Percentiles rank a stretch among this genome's conserved stretches.
phyloP scores from a whole-genome alignment of 2,113 vertebrate genomes.

The Nannospalax galili region DNA sequence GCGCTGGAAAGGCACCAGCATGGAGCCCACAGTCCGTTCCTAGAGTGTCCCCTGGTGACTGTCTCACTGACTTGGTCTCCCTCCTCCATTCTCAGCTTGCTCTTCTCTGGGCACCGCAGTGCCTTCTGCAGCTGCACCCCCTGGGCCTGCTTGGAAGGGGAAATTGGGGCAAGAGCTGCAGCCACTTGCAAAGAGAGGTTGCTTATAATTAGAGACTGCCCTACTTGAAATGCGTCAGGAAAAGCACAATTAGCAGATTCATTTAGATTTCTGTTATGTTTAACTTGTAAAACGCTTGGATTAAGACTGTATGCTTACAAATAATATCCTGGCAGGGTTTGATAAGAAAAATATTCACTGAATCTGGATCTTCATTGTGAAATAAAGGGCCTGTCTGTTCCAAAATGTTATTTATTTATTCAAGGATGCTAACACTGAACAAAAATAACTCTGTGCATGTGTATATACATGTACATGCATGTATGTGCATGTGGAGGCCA shows the following conservation, averaged over 20 bases:
- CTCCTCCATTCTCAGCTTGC: background rate
- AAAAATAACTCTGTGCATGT: background rate
- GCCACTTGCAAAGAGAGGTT: background rate
- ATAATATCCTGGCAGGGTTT: slow-evolving; percentile 18
- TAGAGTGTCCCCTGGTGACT: background rate
- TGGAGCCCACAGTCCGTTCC: background rate
- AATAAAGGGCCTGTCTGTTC: background rate
- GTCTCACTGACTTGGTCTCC: background rate
- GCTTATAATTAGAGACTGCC: slow-evolving; percentile 60
- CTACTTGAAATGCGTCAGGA: slow-evolving; percentile 58
- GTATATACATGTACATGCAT: no score
- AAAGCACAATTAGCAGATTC: slow-evolving; percentile 55
- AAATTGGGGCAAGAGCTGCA: slow-evolving; percentile 37
- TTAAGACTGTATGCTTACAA: slow-evolving; percentile 52
- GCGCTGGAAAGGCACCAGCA: no score
- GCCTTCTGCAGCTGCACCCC: background rate
- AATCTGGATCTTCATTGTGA: slow-evolving; percentile 20
- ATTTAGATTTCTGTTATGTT: slow-evolving; percentile 63
- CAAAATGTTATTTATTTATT: slow-evolving; percentile 24
- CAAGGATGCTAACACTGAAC: background rate
- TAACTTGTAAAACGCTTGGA: slow-evolving; percentile 51
- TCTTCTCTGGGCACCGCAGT: background rate
- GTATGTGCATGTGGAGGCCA: no score
- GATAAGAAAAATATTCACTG: slow-evolving; percentile 36
- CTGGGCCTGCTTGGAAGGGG: slow-evolving; percentile 55